These are phyloP conservation scores for Hyla sarda DNA, from an alignment of 2,113 vertebrate genomes.

Conservation along the genomic window DNA sequence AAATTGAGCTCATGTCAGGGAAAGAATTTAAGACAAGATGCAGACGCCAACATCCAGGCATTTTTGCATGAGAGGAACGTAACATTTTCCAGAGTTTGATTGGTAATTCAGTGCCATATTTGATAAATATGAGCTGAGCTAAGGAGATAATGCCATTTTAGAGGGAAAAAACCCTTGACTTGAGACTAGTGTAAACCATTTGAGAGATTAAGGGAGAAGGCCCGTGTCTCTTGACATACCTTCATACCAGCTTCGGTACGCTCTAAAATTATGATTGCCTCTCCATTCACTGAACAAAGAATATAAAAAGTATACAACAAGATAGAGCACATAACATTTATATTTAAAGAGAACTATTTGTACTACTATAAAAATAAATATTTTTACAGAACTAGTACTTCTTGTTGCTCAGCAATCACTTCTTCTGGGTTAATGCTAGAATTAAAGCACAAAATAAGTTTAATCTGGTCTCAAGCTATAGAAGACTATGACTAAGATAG, in stretches of 20 bases:
- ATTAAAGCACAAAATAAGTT: background rate
- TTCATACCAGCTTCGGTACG: conserved; percentile 28
- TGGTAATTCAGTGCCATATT: conserved; percentile 56
- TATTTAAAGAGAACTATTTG: background rate
- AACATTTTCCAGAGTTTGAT: conserved; percentile 56
- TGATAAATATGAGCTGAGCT: conserved; percentile 51
- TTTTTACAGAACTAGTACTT: background rate
- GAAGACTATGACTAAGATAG: no score
- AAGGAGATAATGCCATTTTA: conserved; percentile 55
- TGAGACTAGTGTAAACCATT: conserved; percentile 40
- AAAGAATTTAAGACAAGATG: conserved; percentile 57
- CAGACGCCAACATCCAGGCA: conserved; percentile 54
- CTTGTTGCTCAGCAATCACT: background rate
- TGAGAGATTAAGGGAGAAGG: conserved; percentile 37
- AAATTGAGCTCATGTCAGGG: conserved; percentile 55
- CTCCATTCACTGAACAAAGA: background rate
- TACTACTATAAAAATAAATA: background rate
- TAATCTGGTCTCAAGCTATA: no score
- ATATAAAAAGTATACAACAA: background rate
- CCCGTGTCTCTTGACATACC: conserved; percentile 30
- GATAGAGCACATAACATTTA: background rate
- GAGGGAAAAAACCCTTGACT: conserved; percentile 24
- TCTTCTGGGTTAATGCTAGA: conserved; percentile 11
- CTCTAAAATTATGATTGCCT: background rate
- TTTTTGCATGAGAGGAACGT: conserved; percentile 51